These are phyloP conservation scores for Carassius gibelio DNA, from an alignment of 2,113 vertebrate genomes.

Conservation along the genomic window DNA sequence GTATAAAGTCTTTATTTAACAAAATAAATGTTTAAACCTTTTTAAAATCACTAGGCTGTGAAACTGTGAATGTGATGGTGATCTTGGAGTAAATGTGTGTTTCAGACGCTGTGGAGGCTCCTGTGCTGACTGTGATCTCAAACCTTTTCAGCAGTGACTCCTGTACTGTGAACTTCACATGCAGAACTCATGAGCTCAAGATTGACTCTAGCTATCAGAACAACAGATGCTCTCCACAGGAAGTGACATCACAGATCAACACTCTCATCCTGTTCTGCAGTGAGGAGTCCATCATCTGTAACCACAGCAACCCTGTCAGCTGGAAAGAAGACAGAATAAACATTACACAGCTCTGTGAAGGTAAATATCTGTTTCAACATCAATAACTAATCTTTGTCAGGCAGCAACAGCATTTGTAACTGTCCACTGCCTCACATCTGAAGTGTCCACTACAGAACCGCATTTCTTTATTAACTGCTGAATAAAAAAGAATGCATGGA, in stretches of 20 bases:
- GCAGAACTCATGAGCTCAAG: neutral
- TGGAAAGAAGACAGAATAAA: neutral
- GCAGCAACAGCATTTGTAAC: too few species aligned
- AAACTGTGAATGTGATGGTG: neutral
- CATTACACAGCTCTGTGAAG: neutral
- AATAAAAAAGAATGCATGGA: too few species aligned
- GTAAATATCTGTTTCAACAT: neutral
- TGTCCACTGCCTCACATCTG: too few species aligned
- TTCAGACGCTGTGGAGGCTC: constrained; percentile 1
- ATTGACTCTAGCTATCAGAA: neutral
- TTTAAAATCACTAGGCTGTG: too few species aligned
- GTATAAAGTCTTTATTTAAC: too few species aligned
- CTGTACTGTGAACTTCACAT: neutral
- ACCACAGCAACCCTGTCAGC: constrained; percentile 30
- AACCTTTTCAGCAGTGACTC: neutral
- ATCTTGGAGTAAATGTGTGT: neutral
- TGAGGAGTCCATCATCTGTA: constrained; percentile 17
- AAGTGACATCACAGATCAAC: constrained; percentile 3
- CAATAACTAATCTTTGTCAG: too few species aligned
- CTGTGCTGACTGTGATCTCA: neutral
- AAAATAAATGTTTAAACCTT: too few species aligned
- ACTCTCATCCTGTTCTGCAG: neutral
- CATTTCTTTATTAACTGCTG: too few species aligned
- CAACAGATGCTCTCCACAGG: neutral
- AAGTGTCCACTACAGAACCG: too few species aligned